Percentiles rank a stretch among this genome's conserved stretches.
These are phyloP conservation scores for Girardia tigrina DNA, from an alignment of 2,888 invertebrate genomes.

Conservation along the genomic window DNA sequence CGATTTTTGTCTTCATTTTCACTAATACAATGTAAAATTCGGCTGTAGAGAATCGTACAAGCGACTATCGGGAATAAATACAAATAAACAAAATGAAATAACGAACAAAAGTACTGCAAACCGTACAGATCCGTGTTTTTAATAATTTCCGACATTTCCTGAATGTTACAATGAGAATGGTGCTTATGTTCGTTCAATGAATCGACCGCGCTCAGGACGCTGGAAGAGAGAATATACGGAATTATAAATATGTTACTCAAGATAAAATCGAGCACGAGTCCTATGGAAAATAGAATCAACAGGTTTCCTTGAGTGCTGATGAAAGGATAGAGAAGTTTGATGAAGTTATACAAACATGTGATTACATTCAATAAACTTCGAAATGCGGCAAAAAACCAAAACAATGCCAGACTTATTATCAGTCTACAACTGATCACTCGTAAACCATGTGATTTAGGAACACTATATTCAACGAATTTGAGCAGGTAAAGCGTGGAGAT, in stretches of 20 bases:
- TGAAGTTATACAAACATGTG: not conserved
- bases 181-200: not conserved
- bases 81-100: slow-evolving; percentile 6
- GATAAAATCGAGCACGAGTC: not conserved
- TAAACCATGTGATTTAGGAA: not conserved
- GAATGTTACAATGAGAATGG: not conserved
- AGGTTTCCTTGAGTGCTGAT: not conserved
- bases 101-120: not conserved
- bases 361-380: not conserved
- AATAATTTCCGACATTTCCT: not conserved
- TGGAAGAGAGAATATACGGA: not conserved
- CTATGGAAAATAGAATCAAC: not conserved
- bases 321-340: slow-evolving; percentile 8
- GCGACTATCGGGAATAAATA: not conserved
- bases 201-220: not conserved
- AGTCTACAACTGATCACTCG: not conserved
- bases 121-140: not conserved
- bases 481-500: not conserved
- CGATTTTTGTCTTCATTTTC: not conserved
- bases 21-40: not conserved
- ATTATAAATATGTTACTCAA: not conserved
- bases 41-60: not conserved
- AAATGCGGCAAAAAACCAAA: not conserved
- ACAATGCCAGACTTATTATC: not conserved
- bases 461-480: not conserved